Conservation (phyloP, 2,888 invertebrate genomes). For the Erynnis tages region DNA sequence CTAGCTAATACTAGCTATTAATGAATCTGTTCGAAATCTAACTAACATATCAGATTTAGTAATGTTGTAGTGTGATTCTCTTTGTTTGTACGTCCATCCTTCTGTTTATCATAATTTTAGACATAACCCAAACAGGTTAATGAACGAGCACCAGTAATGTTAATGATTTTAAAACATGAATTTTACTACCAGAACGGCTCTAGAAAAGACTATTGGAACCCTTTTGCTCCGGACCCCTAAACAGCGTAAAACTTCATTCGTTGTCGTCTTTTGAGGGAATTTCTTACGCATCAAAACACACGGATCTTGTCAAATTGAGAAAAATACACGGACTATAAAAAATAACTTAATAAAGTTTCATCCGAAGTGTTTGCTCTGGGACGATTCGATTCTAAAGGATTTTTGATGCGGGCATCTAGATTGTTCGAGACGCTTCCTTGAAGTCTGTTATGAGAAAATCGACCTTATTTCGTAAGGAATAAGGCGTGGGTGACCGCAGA, state of each 20-base stretch:
- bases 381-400: slow-evolving; percentile 31
- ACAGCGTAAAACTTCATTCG: background rate
- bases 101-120: too few relatives aligned
- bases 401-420: slow-evolving; percentile 32
- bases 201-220: too few relatives aligned
- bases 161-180: too few relatives aligned
- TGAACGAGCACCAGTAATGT: too few relatives aligned
- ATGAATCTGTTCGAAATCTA: too few relatives aligned
- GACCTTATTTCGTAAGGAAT: slow-evolving; percentile 6
- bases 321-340: slow-evolving; percentile 12
- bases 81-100: too few relatives aligned
- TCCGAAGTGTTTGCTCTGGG: slow-evolving; percentile 21
- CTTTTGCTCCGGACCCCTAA: too few relatives aligned
- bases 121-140: too few relatives aligned
- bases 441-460: background rate
- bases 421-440: slow-evolving; percentile 24
- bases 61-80: too few relatives aligned
- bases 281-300: background rate
- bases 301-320: slow-evolving; percentile 6
- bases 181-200: too few relatives aligned
- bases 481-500: slow-evolving; percentile 2
- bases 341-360: slow-evolving; percentile 23
- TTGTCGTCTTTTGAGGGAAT: background rate
- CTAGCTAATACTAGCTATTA: too few relatives aligned
- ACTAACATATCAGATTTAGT: too few relatives aligned